A percentile compares a stretch with the other conserved stretches of the same genome.
Evolutionary conservation across 2,888 invertebrate species (phyloP).

Genomic region (Drosophila atripex): DNA sequence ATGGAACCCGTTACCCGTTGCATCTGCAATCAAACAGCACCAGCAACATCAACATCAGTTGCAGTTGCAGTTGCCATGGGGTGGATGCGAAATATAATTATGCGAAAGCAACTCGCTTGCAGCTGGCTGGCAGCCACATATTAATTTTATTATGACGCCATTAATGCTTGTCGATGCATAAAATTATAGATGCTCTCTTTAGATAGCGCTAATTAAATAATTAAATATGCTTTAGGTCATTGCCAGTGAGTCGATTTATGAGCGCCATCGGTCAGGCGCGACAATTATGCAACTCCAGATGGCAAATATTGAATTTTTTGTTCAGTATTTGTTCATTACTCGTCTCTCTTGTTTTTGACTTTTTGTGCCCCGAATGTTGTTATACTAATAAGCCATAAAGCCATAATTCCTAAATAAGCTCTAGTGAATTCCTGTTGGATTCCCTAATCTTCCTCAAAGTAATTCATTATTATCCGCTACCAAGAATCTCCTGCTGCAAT

Average conservation of each 20-base stretch:
- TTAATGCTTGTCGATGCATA: slow-evolving; percentile 75
- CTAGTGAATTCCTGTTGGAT: background rate
- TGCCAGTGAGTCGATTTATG: slow-evolving; percentile 63
- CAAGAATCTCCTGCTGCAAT: background rate
- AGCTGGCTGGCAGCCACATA: slow-evolving; percentile 51
- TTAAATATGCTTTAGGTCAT: slow-evolving; percentile 75
- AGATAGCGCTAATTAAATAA: slow-evolving; percentile 80
- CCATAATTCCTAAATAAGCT: slow-evolving; percentile 45
- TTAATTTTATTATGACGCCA: slow-evolving; percentile 71
- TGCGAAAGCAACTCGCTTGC: slow-evolving; percentile 24
- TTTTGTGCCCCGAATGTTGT: slow-evolving; percentile 1
- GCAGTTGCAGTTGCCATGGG: slow-evolving; percentile 29
- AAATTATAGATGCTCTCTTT: slow-evolving; percentile 77
- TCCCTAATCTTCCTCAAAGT: background rate
- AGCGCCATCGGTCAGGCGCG: slow-evolving; percentile 61
- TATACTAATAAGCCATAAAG: slow-evolving; percentile 41
- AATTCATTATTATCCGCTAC: background rate
- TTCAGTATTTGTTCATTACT: slow-evolving; percentile 6
- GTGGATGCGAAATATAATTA: slow-evolving; percentile 35
- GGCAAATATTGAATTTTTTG: slow-evolving; percentile 17
- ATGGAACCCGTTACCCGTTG: slow-evolving; percentile 27
- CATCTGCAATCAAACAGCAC: slow-evolving; percentile 16
- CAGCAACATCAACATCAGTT: slow-evolving; percentile 8
- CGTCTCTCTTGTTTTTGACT: background rate
- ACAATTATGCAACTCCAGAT: slow-evolving; percentile 62